Percentiles rank a stretch among this genome's conserved stretches.
Conservation (phyloP, 2,888 invertebrate species). For the Cryptops parisi region DNA sequence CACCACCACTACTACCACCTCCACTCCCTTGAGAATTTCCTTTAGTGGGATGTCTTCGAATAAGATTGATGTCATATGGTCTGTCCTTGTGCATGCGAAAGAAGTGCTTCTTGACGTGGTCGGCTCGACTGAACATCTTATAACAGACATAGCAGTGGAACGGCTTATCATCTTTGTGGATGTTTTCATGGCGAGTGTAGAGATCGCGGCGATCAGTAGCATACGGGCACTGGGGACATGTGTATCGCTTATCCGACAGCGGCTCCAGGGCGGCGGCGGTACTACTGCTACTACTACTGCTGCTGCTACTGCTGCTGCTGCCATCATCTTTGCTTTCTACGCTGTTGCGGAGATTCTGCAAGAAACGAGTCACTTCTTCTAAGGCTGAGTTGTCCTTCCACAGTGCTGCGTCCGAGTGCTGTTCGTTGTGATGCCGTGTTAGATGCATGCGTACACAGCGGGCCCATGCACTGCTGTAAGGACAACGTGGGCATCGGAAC, state of each 20-base stretch:
- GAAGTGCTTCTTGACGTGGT: slow-evolving; percentile 89
- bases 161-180: slow-evolving; percentile 83
- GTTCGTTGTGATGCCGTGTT: slow-evolving; percentile 54
- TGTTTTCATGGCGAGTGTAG: slow-evolving; percentile 82
- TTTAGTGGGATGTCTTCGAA: slow-evolving; percentile 23
- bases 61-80: slow-evolving; percentile 49
- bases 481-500: slow-evolving; percentile 50
- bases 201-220: slow-evolving; percentile 81
- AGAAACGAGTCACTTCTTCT: slow-evolving; percentile 54
- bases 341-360: slow-evolving; percentile 50
- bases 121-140: slow-evolving; percentile 84
- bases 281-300: slow-evolving; percentile 36
- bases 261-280: slow-evolving; percentile 15
- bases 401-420: slow-evolving; percentile 35
- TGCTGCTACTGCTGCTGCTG: slow-evolving; percentile 32
- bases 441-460: slow-evolving; percentile 57
- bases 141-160: slow-evolving; percentile 85
- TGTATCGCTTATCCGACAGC: slow-evolving; percentile 44
- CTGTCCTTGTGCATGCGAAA: slow-evolving; percentile 81
- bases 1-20: slow-evolving; percentile 27
- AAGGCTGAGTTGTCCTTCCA: slow-evolving; percentile 56
- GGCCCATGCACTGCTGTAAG: slow-evolving; percentile 60
- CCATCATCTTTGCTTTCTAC: slow-evolving; percentile 33
- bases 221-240: slow-evolving; percentile 75
- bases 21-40: slow-evolving; percentile 41